These are phyloP conservation scores for Phalera bucephala DNA, from an alignment of 2,888 invertebrate genomes.

Conservation along the genomic window DNA sequence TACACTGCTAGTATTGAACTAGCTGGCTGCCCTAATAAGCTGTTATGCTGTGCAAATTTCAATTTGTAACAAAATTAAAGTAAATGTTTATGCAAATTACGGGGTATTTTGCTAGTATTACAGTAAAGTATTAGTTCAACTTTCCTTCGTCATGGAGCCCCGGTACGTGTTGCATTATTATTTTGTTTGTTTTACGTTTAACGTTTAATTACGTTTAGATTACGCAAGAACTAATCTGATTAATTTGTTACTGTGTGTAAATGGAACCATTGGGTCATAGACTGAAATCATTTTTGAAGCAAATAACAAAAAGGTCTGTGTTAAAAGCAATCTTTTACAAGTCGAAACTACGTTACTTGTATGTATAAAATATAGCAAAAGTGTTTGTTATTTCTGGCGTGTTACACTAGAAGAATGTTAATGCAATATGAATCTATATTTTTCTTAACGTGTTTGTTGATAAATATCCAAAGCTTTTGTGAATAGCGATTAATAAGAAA, in stretches of 20 bases:
- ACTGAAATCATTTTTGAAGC: slow-evolving; percentile 19
- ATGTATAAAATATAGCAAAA: not conserved
- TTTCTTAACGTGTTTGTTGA: slow-evolving; percentile 16
- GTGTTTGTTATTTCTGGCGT: slow-evolving; percentile 18
- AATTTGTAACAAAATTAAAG: slow-evolving; percentile 4
- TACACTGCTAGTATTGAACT: too few relatives aligned
- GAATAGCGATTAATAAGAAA: slow-evolving; percentile 7
- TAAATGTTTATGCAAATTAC: slow-evolving; percentile 1
- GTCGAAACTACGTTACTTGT: not conserved
- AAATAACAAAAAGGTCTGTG: too few relatives aligned
- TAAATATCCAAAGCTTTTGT: slow-evolving; percentile 19
- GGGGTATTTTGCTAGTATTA: slow-evolving; percentile 4
- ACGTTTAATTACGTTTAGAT: too few relatives aligned
- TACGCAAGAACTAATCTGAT: too few relatives aligned
- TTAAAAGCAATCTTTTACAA: slow-evolving; percentile 2
- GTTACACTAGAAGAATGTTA: slow-evolving; percentile 17
- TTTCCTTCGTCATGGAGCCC: too few relatives aligned
- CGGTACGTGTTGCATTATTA: slow-evolving; percentile 11
- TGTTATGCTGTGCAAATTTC: slow-evolving; percentile 10
- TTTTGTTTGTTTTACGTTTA: not conserved
- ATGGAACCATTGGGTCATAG: slow-evolving; percentile 12
- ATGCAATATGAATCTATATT: slow-evolving; percentile 22
- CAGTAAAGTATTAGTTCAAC: too few relatives aligned
- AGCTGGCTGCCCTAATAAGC: too few relatives aligned
- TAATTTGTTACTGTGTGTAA: too few relatives aligned